phyloP scores from a whole-genome alignment of 2,797 vertebrate genomes.

The Carcharodon carcharias region DNA sequence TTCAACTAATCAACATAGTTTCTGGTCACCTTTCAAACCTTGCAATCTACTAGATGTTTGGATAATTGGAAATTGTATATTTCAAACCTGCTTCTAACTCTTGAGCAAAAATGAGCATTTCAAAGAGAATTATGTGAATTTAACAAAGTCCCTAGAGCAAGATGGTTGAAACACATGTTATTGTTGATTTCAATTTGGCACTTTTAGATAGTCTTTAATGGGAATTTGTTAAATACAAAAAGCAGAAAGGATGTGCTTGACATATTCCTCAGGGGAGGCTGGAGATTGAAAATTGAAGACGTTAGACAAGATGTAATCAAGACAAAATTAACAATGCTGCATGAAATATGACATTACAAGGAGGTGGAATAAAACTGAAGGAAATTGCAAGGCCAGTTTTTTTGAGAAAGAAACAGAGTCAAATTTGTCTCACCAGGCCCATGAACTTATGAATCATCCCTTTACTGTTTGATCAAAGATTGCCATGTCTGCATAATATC shows the following conservation, averaged over 20 bases:
- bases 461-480: background rate
- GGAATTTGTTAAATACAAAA: background rate
- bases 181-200: conserved; percentile 21
- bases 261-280: background rate
- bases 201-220: conserved; percentile 10
- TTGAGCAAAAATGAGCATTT: conserved; percentile 28
- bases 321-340: conserved; percentile 11
- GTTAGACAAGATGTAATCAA: conserved; percentile 20
- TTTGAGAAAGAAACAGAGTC: background rate
- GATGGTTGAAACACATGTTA: background rate
- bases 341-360: background rate
- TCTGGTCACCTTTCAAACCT: background rate
- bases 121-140: background rate
- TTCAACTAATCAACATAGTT: conserved; percentile 26
- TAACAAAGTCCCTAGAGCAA: background rate
- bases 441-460: background rate
- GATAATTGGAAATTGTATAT: conserved; percentile 5
- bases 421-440: too few relatives aligned
- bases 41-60: background rate
- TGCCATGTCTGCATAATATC: background rate
- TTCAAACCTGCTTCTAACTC: background rate
- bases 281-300: conserved; percentile 7
- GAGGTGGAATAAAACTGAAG: background rate
- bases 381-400: background rate
- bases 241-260: background rate